Evolutionary conservation across 2,888 invertebrate genomes (phyloP), one percentile per base, ranked within the genome.

Genomic region (Allygus modestus): DNA sequence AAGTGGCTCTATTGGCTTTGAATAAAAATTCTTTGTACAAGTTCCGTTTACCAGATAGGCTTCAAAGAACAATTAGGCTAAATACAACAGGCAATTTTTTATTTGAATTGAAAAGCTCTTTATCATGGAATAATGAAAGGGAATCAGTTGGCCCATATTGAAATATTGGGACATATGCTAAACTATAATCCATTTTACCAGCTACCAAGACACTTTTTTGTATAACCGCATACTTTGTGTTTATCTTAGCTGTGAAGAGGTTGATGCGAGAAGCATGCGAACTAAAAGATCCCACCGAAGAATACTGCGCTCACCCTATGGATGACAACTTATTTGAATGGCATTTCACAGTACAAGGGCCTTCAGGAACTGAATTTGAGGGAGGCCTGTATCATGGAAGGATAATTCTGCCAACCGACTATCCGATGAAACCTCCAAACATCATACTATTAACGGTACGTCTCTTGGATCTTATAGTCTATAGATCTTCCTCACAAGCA

Each of bases 361-460:
- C 98, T 0, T 94, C 94, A 82, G 96, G 95, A 31, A 95, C 97
- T 0, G 97, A 97, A 88, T 98, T 97, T 90, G 96, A 96, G 88
- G 95, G 95, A 85, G 98, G 98, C 46, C 93, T 97, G 86, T 98
- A 98, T 90, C 98, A 99, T 90, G 98, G 97, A 4, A 92, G 98
- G 88, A 98, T 98, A 89, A 91, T 97, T 85, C 91, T 98, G 87
- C 98, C 98, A 0, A 94, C 97, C 82, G 97, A 98, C 88, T 98
- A 98, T 91, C 98, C 98, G 0, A 98, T 99, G 98, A 98, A 98
- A 91, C 98, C 98, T 81, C 98, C 98, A 7, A 97, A 97, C 90
- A 97, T 98, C 87, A 97, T 98, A 89, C 91, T 99, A 77, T 90
- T 98, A 81, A 98, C 98, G 31, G 96, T 96, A 91, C 20, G 23